Base-by-base conservation (phyloP, 2,888 invertebrate genomes). In the Eugnorisma glareosa region DNA sequence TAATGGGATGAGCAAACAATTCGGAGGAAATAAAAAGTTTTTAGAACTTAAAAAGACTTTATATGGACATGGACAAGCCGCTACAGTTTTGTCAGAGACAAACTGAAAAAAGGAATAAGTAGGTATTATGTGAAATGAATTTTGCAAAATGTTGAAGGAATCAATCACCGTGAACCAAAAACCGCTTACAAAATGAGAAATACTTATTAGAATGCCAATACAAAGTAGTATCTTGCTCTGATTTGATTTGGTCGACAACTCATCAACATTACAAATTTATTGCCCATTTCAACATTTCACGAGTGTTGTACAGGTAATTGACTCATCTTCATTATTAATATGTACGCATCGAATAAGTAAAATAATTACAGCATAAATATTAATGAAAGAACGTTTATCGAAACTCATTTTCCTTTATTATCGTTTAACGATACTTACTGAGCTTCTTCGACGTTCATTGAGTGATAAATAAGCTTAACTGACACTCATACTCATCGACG, bases 331-430 rank as follows among this genome's bases (percentile, higher is more conserved):
- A 24, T 67, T 57, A 78, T 66, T 40, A 43, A 24, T 51, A 48
- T 72, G 72, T 61, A 10, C 13, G 28, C 6, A 61, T 70, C 71
- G 15, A 35, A 72, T 2, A 3, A 10, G 8, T 48, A 48, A 48
- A 24, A 48, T 13, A 54, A 54, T 0, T 11, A 51, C 31, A 48
- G 21, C 45, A 68, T 68, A 71, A 68, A 79, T 68, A 79, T 79
- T 57, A n/a, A 68, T 64, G 18, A 51, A 48, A 37, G 28, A 59
- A 24, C 51, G 35, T 68, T 79, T 59, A 83, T 48, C 48, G 51
- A 78, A 76, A 54, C 68, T 75, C 28, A 79, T 84, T 82, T 75
- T 64, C 73, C 5, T 86, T 74, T 73, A 79, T 57, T 48, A 73
- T 37, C 59, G 40, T 70, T 70, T 78, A 67, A 57, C 61, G 67